Percentiles rank a stretch among this genome's conserved stretches.
Evolutionary conservation across 2,113 vertebrate species (phyloP).

Genomic region (Formicarius rufipectus): DNA sequence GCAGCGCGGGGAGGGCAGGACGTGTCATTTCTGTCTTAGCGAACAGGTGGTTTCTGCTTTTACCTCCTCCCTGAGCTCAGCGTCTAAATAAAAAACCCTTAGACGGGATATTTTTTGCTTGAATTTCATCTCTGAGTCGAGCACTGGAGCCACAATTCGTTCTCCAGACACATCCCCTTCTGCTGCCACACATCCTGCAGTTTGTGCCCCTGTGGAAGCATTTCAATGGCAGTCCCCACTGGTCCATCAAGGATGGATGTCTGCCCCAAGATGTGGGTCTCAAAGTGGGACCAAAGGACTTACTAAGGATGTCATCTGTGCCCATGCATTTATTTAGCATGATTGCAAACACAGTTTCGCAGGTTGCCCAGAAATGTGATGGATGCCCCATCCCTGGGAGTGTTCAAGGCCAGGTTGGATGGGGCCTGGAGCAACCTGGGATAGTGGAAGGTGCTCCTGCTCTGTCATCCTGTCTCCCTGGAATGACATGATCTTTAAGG

Average conservation of each 20-base stretch:
- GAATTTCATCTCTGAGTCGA: background rate
- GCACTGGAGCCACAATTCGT: background rate
- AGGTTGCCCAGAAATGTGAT: background rate
- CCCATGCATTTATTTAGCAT: rapidly evolving
- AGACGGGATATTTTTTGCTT: background rate
- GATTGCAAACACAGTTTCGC: background rate
- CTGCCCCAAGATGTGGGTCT: background rate
- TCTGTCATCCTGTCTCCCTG: too few relatives aligned
- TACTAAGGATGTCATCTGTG: background rate
- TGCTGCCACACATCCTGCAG: rapidly evolving
- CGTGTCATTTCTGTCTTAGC: background rate
- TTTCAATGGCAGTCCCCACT: rapidly evolving
- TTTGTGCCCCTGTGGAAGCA: rapidly evolving
- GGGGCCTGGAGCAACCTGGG: too few relatives aligned
- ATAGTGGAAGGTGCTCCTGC: background rate
- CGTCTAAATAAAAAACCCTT: conserved; percentile 25
- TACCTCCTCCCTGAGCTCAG: background rate
- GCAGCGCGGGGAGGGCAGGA: rapidly evolving
- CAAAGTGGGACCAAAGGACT: background rate
- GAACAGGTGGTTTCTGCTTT: conserved; percentile 16
- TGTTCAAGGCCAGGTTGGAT: background rate
- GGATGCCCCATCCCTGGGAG: background rate
- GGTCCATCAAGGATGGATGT: rapidly evolving
- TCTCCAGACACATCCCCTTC: background rate
- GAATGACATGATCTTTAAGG: background rate